phyloP scores from a whole-genome alignment of 2,113 vertebrate genomes.

The Triplophysa siluroides region DNA sequence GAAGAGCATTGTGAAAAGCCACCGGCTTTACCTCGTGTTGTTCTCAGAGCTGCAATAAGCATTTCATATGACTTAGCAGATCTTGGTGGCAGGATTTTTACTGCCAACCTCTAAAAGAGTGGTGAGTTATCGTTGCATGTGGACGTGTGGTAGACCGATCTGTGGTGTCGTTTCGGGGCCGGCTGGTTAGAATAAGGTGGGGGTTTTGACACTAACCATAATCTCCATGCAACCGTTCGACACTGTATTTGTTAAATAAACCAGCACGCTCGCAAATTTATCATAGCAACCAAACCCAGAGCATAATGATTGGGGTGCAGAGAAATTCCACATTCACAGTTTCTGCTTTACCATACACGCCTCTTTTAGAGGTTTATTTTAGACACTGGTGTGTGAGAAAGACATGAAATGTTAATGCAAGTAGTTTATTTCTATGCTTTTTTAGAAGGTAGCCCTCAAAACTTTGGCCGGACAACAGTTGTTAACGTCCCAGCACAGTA shows the following conservation, averaged over 20 bases:
- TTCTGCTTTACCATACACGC: neutral
- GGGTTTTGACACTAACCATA: slow-evolving; percentile 60
- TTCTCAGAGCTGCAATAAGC: slow-evolving; percentile 11
- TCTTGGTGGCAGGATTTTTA: slow-evolving; percentile 24
- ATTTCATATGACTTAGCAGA: slow-evolving; percentile 21
- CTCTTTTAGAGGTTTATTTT: slow-evolving; percentile 19
- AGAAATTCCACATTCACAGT: slow-evolving; percentile 1
- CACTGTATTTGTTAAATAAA: slow-evolving; percentile 59
- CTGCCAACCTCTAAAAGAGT: slow-evolving; percentile 49
- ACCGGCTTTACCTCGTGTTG: slow-evolving; percentile 24
- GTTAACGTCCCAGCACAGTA: slow-evolving; percentile 91
- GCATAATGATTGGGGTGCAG: neutral
- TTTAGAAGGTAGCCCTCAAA: slow-evolving; percentile 84
- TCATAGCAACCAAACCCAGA: slow-evolving; percentile 57
- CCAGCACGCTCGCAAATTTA: slow-evolving; percentile 46
- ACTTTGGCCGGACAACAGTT: slow-evolving; percentile 94
- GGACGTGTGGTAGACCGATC: slow-evolving; percentile 41
- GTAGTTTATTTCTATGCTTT: slow-evolving; percentile 62
- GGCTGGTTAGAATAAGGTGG: slow-evolving; percentile 49
- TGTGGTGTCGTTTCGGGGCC: slow-evolving; percentile 38
- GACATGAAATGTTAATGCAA: neutral
- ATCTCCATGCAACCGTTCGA: slow-evolving; percentile 59
- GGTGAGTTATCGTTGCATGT: slow-evolving; percentile 58
- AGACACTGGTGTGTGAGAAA: slow-evolving; percentile 3
- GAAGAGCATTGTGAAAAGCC: slow-evolving; percentile 46